These are phyloP conservation scores for Schrankia costaestrigalis DNA, from an alignment of 2,888 invertebrate species.

Conservation along the genomic window DNA sequence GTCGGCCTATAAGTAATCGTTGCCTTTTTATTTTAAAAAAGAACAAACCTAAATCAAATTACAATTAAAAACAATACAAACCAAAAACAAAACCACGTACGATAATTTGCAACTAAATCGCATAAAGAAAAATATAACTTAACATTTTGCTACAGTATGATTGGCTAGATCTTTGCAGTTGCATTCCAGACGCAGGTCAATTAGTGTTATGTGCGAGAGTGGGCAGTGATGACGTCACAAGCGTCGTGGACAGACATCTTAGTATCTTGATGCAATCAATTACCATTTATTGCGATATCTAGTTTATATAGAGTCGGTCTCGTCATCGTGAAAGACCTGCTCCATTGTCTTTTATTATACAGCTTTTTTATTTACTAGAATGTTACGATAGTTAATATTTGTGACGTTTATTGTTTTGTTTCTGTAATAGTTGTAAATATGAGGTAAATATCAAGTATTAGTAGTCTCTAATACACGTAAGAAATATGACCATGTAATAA, in stretches of 20 bases:
- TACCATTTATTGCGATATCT: slow-evolving; percentile 39
- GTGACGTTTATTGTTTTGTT: slow-evolving; percentile 20
- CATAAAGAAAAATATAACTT: not conserved
- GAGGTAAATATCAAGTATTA: no score
- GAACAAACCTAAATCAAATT: no score
- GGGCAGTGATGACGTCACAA: slow-evolving; percentile 39
- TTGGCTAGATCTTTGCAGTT: no score
- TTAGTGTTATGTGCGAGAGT: slow-evolving; percentile 10
- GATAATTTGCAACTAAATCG: no score
- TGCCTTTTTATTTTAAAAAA: no score
- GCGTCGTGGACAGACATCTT: slow-evolving; percentile 29
- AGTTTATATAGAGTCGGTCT: slow-evolving; percentile 19
- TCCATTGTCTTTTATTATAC: slow-evolving; percentile 38
- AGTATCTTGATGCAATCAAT: slow-evolving; percentile 44
- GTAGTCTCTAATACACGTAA: no score
- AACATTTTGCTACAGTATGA: slow-evolving; percentile 1
- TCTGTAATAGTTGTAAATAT: no score
- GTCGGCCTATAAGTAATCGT: no score
- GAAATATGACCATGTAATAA: no score
- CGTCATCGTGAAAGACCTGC: slow-evolving; percentile 17
- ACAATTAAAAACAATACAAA: no score
- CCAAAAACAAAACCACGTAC: no score
- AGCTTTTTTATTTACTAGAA: slow-evolving; percentile 29
- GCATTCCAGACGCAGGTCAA: slow-evolving; percentile 7
- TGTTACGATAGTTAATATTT: slow-evolving; percentile 22